phyloP scores from a whole-genome alignment of 1,140 invertebrate species.

The Bicyclus anynana region DNA sequence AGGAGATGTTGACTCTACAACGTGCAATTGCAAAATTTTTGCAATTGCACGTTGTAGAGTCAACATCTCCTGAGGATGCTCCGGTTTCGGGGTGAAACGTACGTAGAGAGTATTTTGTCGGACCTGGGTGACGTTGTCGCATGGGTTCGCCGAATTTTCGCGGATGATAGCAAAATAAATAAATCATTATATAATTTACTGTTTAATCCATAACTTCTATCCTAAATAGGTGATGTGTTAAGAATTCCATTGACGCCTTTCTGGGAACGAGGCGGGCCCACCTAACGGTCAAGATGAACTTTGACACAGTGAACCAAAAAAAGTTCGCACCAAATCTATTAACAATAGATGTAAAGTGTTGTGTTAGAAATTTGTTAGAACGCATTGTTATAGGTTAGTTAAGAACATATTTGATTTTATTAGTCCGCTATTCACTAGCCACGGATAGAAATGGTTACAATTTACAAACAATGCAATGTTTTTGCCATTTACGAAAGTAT shows the following conservation, averaged over 20 bases:
- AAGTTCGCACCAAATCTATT: slow-evolving; percentile 35
- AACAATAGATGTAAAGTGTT: slow-evolving; percentile 23
- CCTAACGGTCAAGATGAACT: slow-evolving; percentile 56
- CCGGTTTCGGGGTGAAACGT: too few relatives aligned
- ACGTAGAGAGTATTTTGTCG: too few relatives aligned
- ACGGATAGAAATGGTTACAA: neutral
- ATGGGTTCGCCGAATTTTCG: too few relatives aligned
- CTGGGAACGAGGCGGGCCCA: slow-evolving; percentile 20
- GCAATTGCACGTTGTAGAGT: too few relatives aligned
- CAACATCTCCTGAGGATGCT: too few relatives aligned
- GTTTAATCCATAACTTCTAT: too few relatives aligned
- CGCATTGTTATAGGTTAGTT: slow-evolving; percentile 12
- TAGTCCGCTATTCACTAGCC: neutral
- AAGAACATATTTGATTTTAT: slow-evolving; percentile 13
- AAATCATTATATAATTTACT: too few relatives aligned
- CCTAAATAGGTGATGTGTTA: neutral
- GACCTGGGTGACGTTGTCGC: too few relatives aligned
- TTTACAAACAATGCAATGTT: neutral
- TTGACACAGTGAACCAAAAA: slow-evolving; percentile 50
- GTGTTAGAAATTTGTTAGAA: slow-evolving; percentile 7
- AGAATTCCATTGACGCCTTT: slow-evolving; percentile 1
- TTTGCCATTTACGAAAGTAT: neutral
- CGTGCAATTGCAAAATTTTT: too few relatives aligned
- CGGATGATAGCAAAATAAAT: too few relatives aligned
- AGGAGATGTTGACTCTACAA: too few relatives aligned